Base-by-base conservation (phyloP, 2,797 vertebrate genomes). In the Muscicapa striata region DNA sequence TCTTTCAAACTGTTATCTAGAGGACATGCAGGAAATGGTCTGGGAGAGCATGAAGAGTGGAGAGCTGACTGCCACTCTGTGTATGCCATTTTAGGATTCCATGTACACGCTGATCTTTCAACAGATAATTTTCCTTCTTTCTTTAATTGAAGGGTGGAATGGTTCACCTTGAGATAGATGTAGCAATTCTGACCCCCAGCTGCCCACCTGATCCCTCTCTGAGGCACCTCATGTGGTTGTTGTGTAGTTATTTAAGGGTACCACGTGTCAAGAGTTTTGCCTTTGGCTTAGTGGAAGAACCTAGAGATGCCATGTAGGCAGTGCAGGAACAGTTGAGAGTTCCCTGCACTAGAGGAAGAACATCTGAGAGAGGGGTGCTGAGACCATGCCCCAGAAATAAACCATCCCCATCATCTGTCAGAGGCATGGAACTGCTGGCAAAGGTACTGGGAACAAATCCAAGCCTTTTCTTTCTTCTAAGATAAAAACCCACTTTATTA, bases 151-250 rank as follows among this genome's bases (percentile, higher is more conserved):
- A 72, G 15, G 16, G 12, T 7, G 22, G 15, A 52, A 48, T 12
- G 22, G 11, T 20, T 87, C 43, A 48, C 16, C 48, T 41, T 55
- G 15, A 52, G 55, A 48, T 0, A 36, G 54, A 29, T 22, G 27
- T 1, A 62, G 45, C 10, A 45, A 48, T 41, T 59, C 40, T 63
- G 41, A 27, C 16, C 11, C 24, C 5, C 20, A 41, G 0, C 2
- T 75, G 23, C 26, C 61, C 19, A 30, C 12, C 32, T n/a, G 19
- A 8, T 24, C 5, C 43, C 15, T n/a, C 66, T 64, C 38, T 63
- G 45, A 74, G 41, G 17, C 17, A 34, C 14, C 14, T 62, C 24
- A 6, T 5, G 12, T 22, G 10, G 34, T 8, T 66, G 10, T 15
- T 87, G n/a, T 51, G 36, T 40, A 54, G 34, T 15, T 75, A 5